Percentiles rank a stretch among this genome's conserved stretches.
Conservation (phyloP, 2,797 vertebrate genomes). For the Micromesistius poutassou region DNA sequence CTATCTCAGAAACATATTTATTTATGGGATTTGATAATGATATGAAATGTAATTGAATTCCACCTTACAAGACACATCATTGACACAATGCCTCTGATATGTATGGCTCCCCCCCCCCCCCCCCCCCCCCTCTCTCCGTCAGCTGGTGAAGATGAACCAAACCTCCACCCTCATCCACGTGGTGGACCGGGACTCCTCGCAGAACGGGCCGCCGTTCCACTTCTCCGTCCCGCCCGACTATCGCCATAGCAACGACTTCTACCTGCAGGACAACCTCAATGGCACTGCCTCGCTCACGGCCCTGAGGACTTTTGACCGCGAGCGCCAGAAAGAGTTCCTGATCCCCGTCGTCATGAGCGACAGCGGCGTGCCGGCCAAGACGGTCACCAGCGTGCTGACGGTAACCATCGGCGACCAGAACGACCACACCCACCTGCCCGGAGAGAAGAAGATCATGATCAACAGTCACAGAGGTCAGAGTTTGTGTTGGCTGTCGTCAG, state of each 20-base stretch:
- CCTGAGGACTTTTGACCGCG: constrained; percentile 80
- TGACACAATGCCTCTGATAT: neutral
- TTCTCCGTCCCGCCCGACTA: constrained; percentile 74
- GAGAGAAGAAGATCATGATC: constrained; percentile 1
- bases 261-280: constrained; percentile 83
- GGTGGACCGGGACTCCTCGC: constrained; percentile 75
- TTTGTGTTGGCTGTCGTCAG: neutral
- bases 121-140: constrained; percentile 28
- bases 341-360: constrained; percentile 55
- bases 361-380: constrained; percentile 57
- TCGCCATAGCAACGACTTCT: constrained; percentile 79
- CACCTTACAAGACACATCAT: too few relatives aligned
- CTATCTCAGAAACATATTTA: neutral
- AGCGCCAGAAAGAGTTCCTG: constrained; percentile 59
- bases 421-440: constrained; percentile 60
- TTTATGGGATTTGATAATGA: neutral
- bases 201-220: constrained; percentile 82
- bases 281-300: constrained; percentile 82
- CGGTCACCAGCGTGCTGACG: constrained; percentile 50
- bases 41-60: neutral
- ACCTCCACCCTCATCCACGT: constrained; percentile 78
- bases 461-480: neutral
- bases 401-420: constrained; percentile 66
- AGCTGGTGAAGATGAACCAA: constrained; percentile 78
- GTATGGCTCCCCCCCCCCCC: neutral